A percentile compares a stretch with the other conserved stretches of the same genome.
Conservation (phyloP, 2,113 vertebrate genomes). For the Callorhinus ursinus region DNA sequence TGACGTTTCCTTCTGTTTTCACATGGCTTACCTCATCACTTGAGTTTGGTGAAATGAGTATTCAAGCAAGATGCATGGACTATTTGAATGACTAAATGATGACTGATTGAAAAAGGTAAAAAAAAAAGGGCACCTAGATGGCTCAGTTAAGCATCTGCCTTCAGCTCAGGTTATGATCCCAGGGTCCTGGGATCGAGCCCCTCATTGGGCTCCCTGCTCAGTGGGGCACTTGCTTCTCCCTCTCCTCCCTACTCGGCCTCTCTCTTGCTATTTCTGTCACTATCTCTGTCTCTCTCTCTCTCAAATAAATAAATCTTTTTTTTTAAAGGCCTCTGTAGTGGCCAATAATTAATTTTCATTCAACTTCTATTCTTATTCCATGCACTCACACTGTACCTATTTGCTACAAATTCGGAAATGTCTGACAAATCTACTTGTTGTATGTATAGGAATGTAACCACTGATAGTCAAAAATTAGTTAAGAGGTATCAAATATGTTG, state of each 20-base stretch:
- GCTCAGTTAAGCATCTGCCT: not conserved
- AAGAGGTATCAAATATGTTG: not conserved
- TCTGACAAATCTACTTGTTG: not conserved
- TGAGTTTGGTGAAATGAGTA: not conserved
- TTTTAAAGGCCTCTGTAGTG: not conserved
- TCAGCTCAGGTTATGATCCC: not conserved
- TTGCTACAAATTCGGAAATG: not conserved
- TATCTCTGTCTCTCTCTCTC: not conserved
- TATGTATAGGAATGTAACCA: not conserved
- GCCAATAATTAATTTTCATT: constrained; percentile 22
- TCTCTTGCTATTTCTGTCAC: not conserved
- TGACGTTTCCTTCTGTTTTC: not conserved
- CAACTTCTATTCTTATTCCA: not conserved
- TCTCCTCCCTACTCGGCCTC: not conserved
- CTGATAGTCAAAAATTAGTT: not conserved
- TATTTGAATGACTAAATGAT: not conserved
- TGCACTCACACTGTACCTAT: not conserved
- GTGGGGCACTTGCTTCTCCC: not conserved
- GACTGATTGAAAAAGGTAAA: not conserved
- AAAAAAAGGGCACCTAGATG: not conserved
- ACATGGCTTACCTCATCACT: not conserved
- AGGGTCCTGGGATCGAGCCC: not conserved
- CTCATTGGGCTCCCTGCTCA: not conserved
- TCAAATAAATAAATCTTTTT: not conserved
- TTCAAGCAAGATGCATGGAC: not conserved